phyloP scores from a whole-genome alignment of 2,797 vertebrate species.

The Emydoidea blandingii region DNA sequence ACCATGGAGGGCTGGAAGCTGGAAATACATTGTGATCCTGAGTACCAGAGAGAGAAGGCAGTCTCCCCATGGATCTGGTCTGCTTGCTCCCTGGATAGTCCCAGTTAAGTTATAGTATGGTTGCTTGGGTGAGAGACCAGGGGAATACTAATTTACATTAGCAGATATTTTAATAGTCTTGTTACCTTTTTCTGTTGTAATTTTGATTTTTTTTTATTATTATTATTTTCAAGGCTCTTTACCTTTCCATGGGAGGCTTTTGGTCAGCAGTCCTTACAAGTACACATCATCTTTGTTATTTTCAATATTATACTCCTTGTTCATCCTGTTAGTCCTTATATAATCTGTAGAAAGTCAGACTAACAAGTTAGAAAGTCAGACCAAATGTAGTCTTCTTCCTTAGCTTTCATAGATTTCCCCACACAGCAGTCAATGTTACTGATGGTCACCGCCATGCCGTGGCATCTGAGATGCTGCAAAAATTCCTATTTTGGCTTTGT shows the following conservation, averaged over 20 bases:
- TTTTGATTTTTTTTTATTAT: neutral
- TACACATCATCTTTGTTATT: neutral
- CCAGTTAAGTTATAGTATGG: neutral
- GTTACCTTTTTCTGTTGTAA: neutral
- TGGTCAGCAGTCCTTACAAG: neutral
- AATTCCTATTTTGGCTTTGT: neutral
- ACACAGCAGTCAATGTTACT: neutral
- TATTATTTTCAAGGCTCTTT: neutral
- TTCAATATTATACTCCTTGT: neutral
- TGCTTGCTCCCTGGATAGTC: neutral
- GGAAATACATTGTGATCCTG: neutral
- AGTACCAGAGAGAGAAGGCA: neutral
- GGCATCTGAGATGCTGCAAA: neutral
- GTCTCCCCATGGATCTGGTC: neutral
- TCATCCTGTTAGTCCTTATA: neutral
- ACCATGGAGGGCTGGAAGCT: too few relatives aligned
- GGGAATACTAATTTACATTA: neutral
- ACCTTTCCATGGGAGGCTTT: neutral
- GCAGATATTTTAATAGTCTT: neutral
- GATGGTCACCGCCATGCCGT: neutral
- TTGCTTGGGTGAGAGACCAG: neutral
- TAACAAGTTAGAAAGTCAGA: too few relatives aligned
- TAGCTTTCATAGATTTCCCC: neutral
- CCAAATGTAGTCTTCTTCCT: neutral
- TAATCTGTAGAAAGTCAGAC: neutral